Conservation (phyloP, 1,140 invertebrate species). For the Hyles vespertilio region DNA sequence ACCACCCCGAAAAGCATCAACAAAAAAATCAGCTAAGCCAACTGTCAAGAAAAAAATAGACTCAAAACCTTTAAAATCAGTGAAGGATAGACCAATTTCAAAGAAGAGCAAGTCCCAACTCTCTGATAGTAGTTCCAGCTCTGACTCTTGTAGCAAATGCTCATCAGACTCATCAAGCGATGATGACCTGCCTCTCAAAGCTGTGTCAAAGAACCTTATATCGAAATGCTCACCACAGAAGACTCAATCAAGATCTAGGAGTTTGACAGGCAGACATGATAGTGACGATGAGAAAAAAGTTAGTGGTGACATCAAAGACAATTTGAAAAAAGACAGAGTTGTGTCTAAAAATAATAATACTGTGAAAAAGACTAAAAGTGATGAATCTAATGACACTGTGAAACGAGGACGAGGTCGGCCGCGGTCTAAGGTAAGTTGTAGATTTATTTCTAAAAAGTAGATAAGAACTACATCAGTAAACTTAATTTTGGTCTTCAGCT, state of each 20-base stretch:
- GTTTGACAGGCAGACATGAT: conserved; percentile 23
- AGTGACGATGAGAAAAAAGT: conserved; percentile 49
- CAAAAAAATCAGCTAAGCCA: conserved; percentile 45
- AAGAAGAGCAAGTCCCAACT: conserved; percentile 52
- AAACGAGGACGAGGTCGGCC: conserved; percentile 47
- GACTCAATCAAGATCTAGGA: conserved; percentile 7
- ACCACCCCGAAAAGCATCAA: conserved; percentile 44
- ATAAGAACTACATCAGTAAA: neutral
- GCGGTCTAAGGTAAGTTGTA: conserved; percentile 54
- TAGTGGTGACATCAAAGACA: conserved; percentile 42
- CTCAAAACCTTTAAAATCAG: conserved; percentile 20
- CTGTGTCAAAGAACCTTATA: conserved; percentile 56
- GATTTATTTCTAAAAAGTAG: neutral
- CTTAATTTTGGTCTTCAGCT: neutral
- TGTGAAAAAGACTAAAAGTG: conserved; percentile 64
- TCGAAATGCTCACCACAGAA: conserved; percentile 50
- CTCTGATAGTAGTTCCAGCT: conserved; percentile 58
- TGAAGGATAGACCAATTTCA: conserved; percentile 30
- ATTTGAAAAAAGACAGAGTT: conserved; percentile 49
- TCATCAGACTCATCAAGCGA: conserved; percentile 66
- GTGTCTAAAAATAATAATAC: conserved; percentile 39
- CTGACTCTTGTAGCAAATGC: conserved; percentile 65
- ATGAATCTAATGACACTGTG: conserved; percentile 41
- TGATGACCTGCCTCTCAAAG: conserved; percentile 61
- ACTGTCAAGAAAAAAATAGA: conserved; percentile 53